Conservation (phyloP, 2,888 invertebrate species). For the Galerucella calmariensis region DNA sequence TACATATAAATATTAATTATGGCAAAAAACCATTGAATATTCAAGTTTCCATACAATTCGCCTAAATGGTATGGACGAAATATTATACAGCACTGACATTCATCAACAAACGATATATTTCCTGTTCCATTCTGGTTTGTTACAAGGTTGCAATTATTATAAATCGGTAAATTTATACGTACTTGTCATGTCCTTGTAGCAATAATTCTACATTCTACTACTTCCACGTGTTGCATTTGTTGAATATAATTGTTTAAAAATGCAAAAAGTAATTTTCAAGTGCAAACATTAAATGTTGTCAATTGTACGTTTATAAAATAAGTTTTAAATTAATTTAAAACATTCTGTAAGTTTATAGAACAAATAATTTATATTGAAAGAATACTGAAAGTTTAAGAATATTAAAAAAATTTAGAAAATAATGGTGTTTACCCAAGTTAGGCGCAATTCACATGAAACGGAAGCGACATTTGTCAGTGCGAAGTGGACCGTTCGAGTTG, state of each 20-base stretch:
- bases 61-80: not conserved
- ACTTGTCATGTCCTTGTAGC: not conserved
- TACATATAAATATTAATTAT: no score
- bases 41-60: not conserved
- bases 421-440: no score
- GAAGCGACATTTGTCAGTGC: no score
- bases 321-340: no score
- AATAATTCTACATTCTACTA: conserved; percentile 4
- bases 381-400: no score
- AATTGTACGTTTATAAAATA: no score
- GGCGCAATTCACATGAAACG: no score
- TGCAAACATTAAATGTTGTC: no score
- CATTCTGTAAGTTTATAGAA: no score
- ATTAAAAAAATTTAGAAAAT: no score
- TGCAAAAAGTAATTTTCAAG: not conserved
- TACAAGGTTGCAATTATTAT: not conserved
- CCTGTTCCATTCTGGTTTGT: not conserved
- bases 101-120: not conserved
- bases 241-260: not conserved
- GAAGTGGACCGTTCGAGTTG: no score
- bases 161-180: conserved; percentile 1
- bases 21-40: not conserved
- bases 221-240: not conserved
- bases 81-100: not conserved
- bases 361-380: no score